Conservation (phyloP, 2,113 vertebrate genomes). For the Tor tambroides region DNA sequence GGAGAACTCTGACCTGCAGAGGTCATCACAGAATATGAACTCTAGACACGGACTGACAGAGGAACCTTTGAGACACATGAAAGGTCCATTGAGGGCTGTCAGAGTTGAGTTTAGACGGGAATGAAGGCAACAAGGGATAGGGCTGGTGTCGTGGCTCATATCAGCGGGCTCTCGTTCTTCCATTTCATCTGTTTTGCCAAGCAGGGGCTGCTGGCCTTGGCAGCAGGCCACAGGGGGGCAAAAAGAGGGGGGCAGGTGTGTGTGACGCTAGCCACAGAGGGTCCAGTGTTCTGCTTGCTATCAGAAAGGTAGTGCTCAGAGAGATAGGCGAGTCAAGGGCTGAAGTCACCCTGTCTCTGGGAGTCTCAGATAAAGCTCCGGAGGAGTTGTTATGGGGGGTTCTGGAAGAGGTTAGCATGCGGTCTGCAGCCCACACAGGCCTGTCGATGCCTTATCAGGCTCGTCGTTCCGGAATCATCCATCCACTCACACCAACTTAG, state of each 20-base stretch:
- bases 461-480: constrained; percentile 42
- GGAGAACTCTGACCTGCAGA: constrained; percentile 13
- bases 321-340: constrained; percentile 27
- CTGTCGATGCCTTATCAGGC: constrained; percentile 48
- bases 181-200: constrained; percentile 24
- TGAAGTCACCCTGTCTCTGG: constrained; percentile 40
- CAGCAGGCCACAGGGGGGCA: background rate
- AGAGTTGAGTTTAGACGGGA: constrained; percentile 12
- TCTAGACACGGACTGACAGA: constrained; percentile 35
- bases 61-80: constrained; percentile 46
- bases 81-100: constrained; percentile 41
- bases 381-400: background rate
- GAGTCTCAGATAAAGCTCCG: constrained; percentile 35
- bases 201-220: constrained; percentile 1
- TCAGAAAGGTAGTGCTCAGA: constrained; percentile 36
- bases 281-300: constrained; percentile 46
- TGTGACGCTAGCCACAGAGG: constrained; percentile 54
- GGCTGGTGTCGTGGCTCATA: background rate
- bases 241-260: constrained; percentile 46
- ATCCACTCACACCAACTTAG: constrained; percentile 49
- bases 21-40: constrained; percentile 38
- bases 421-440: constrained; percentile 32
- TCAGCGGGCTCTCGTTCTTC: constrained; percentile 5
- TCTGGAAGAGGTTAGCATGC: constrained; percentile 36
- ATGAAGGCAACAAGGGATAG: constrained; percentile 26